A percentile compares a stretch with the other conserved stretches of the same genome.
Conservation (phyloP, 2,113 vertebrate species). For the Apus apus region DNA sequence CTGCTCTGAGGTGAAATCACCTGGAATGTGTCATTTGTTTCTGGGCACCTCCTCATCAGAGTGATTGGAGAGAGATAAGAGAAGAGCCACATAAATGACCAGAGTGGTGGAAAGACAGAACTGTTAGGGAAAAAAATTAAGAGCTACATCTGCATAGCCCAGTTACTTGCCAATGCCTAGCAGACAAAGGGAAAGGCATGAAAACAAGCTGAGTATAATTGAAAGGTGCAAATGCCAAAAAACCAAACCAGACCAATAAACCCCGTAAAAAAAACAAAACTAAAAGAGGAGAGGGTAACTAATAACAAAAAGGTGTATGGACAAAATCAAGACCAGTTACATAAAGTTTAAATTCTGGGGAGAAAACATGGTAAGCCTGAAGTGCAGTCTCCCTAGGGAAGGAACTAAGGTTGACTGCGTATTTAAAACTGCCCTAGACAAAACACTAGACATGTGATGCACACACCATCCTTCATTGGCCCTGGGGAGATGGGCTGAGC, state of each 20-base stretch:
- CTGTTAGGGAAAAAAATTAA: neutral
- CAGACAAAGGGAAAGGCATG: neutral
- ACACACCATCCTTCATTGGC: neutral
- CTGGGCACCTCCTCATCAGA: constrained; percentile 20
- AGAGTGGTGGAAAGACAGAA: constrained; percentile 10
- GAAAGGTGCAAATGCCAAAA: neutral
- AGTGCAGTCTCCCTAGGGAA: neutral
- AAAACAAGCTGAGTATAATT: neutral
- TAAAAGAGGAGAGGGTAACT: neutral
- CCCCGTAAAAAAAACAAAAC: too few species aligned
- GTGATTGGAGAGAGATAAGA: neutral
- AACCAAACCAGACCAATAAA: too few species aligned
- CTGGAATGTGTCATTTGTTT: constrained; percentile 49
- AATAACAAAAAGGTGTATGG: neutral
- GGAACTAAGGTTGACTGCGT: neutral
- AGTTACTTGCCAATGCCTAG: neutral
- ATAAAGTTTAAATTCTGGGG: neutral
- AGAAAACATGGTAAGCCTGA: neutral
- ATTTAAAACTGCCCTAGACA: constrained; percentile 11
- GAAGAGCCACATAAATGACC: neutral
- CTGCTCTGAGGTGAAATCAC: constrained; percentile 43
- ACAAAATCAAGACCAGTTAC: neutral
- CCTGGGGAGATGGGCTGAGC: neutral
- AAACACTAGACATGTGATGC: neutral
- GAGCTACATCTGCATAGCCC: neutral